phyloP scores from a whole-genome alignment of 2,888 invertebrate genomes.

The Halictus ligatus region DNA sequence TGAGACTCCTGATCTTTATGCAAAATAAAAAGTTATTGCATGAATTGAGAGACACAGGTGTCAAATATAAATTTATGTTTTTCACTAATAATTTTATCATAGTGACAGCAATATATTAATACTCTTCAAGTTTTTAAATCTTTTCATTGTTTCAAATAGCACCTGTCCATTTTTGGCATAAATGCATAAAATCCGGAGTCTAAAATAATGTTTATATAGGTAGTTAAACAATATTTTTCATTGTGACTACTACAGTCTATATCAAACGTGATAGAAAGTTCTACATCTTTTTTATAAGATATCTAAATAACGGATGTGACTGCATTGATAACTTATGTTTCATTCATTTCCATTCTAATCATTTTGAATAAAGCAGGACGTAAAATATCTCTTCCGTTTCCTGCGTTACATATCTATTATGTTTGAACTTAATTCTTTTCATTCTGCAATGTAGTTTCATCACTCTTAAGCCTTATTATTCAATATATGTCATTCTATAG shows the following conservation, averaged over 20 bases:
- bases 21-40: too few species aligned
- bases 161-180: too few species aligned
- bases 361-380: slow-evolving; percentile 31
- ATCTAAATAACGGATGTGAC: not conserved
- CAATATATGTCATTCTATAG: not conserved
- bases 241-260: not conserved
- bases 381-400: slow-evolving; percentile 23
- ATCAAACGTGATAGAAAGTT: not conserved
- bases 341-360: slow-evolving; percentile 31
- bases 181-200: too few species aligned
- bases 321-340: slow-evolving; percentile 4
- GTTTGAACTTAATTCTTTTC: not conserved
- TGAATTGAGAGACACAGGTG: too few species aligned
- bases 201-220: not conserved
- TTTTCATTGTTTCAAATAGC: too few species aligned
- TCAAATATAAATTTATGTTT: too few species aligned
- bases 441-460: not conserved
- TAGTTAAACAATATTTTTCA: not conserved
- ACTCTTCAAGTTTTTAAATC: too few species aligned
- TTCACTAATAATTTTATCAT: too few species aligned
- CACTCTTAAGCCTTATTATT: not conserved
- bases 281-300: not conserved
- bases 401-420: slow-evolving; percentile 16
- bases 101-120: too few species aligned
- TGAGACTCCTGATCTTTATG: too few species aligned